A percentile compares a stretch with the other conserved stretches of the same genome.
Conservation (phyloP, 2,113 vertebrate genomes). For the Vidua macroura region DNA sequence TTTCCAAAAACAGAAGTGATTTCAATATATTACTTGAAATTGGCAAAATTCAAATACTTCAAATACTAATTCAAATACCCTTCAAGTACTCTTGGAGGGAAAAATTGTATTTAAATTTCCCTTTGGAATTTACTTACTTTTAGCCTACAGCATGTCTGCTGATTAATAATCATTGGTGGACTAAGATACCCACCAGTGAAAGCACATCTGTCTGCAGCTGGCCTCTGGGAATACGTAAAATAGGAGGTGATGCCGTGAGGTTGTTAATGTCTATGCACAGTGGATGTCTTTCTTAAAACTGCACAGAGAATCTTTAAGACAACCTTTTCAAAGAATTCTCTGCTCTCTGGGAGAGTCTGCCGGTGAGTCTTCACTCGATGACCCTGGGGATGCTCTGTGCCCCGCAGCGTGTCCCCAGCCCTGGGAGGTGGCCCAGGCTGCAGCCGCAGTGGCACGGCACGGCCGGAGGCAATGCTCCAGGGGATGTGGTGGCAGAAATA, state of each 20-base stretch:
- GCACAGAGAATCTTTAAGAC: background rate
- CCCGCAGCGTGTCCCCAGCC: background rate
- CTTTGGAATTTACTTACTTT: background rate
- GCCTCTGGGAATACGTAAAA: fast-evolving
- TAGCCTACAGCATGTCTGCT: background rate
- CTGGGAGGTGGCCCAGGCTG: fast-evolving
- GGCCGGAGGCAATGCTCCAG: fast-evolving
- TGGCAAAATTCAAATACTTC: background rate
- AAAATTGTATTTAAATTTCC: background rate
- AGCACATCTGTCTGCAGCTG: background rate
- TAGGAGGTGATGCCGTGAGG: background rate
- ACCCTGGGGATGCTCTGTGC: background rate
- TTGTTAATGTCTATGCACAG: fast-evolving
- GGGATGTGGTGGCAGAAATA: background rate
- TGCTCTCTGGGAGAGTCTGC: background rate
- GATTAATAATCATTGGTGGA: background rate
- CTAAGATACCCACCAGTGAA: background rate
- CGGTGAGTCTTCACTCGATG: fast-evolving
- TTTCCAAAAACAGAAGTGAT: background rate
- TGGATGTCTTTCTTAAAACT: background rate
- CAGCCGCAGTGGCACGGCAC: fast-evolving
- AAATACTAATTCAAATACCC: background rate
- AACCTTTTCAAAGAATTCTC: background rate
- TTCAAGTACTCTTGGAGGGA: background rate
- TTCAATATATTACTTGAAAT: background rate